Base-by-base conservation (phyloP, 2,113 vertebrate genomes). In the Pitta sordida region DNA sequence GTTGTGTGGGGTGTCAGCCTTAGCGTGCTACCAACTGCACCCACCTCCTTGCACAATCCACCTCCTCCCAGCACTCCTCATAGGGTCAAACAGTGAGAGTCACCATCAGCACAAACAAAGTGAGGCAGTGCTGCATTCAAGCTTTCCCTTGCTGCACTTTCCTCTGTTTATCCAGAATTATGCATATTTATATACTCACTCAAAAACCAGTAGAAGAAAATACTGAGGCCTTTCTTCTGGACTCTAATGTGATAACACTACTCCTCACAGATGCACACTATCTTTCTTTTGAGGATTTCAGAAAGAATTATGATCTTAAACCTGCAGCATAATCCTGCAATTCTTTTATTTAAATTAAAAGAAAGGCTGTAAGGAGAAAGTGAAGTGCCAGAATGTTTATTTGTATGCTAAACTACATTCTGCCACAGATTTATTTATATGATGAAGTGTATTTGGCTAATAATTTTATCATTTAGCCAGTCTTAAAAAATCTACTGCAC, bases 371-470 rank as follows among this genome's bases (percentile, higher is more conserved):
- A 77, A 91, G 21, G 53, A 34, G 26, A 64, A 73, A 26, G 7
- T 36, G 27, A 79, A 75, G 16, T 76, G 21, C 29, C 26, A 85
- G 58, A 56, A 68, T 91, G 26, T 86, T 87, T 87, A 79, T 67
- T 53, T 48, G 19, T 32, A 13, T 1, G 3, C 60, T 82, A 74
- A 93, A 8, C 10, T 86, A 22, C 29, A 13, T 87, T 88, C 56
- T 88, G 64, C 36, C 52, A 34, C 14, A 39, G 56, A 63, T 79
- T 86, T 91, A 64, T 91, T 91, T 81, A 23, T 70, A 48, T 34
- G 26, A 82, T 41, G 32, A n/a, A 83, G 29, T 34, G 36, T 34
- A 46, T 70, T 86, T 83, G 82, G 41, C 53, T 37, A 26, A 44
- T 68, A 78, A 58, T 84, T 86, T 88, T 71, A 49, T 82, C 4